Conservation (phyloP, 2,797 vertebrate genomes). For the Characodon lateralis region DNA sequence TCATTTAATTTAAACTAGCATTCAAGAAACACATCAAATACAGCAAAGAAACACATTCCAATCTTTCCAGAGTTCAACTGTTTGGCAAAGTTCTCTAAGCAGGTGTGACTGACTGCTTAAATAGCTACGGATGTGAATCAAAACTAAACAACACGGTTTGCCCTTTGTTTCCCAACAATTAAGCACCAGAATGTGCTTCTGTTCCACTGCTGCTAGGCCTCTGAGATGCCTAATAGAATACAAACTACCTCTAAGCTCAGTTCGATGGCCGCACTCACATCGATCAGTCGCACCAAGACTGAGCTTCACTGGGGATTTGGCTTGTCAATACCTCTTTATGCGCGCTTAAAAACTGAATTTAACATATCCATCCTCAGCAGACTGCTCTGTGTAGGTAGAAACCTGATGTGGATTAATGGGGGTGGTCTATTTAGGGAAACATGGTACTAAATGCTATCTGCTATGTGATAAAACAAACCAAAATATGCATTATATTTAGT, state of each 20-base stretch:
- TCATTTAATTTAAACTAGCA: not conserved
- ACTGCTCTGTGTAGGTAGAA: constrained; percentile 11
- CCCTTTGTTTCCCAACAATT: constrained; percentile 51
- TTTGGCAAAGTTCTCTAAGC: constrained; percentile 11
- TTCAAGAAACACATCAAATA: not conserved
- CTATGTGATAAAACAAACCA: too few species aligned
- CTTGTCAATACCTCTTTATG: constrained; percentile 65
- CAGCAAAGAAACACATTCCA: not conserved
- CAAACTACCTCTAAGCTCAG: constrained; percentile 69
- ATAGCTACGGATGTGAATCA: constrained; percentile 8
- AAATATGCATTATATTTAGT: not conserved
- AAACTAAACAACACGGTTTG: constrained; percentile 15
- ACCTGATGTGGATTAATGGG: not conserved
- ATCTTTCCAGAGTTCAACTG: not conserved
- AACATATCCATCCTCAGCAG: constrained; percentile 50
- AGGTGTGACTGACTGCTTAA: not conserved
- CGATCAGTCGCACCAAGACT: constrained; percentile 60
- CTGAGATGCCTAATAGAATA: constrained; percentile 71
- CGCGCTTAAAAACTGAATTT: constrained; percentile 60
- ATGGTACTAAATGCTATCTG: not conserved
- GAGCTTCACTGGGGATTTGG: constrained; percentile 57
- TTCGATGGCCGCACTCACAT: constrained; percentile 69
- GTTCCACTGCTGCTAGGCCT: constrained; percentile 52
- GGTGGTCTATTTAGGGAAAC: not conserved
- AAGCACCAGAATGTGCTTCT: constrained; percentile 57